Conservation (phyloP, 2,113 vertebrate genomes). For the Neoarius graeffei region DNA sequence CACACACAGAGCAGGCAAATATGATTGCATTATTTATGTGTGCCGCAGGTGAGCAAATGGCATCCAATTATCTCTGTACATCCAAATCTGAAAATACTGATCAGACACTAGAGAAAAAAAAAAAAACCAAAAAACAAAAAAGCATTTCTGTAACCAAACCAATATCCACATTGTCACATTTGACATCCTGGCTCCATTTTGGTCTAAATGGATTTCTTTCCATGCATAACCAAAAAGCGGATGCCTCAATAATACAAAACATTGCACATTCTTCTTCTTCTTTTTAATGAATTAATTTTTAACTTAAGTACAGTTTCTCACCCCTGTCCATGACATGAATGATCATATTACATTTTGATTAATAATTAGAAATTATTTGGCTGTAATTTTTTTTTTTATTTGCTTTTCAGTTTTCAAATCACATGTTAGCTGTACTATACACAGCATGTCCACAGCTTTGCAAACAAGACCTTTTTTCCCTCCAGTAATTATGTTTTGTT, state of each 20-base stretch:
- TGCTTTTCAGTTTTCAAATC: no score
- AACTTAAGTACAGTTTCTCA: background rate
- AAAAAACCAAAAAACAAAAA: background rate
- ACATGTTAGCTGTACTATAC: background rate
- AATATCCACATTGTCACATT: background rate
- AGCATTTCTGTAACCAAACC: background rate
- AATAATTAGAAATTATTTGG: no score
- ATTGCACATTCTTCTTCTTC: background rate
- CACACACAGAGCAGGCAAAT: background rate
- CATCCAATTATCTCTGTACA: constrained; percentile 9
- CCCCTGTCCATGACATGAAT: background rate
- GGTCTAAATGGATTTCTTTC: background rate
- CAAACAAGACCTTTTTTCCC: no score
- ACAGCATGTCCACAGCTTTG: background rate
- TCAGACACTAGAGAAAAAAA: background rate
- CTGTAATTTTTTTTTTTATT: no score
- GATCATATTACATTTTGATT: background rate
- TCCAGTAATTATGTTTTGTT: background rate
- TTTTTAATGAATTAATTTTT: background rate
- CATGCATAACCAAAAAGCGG: constrained; percentile 6
- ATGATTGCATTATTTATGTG: constrained; percentile 21
- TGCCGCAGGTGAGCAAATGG: constrained; percentile 10
- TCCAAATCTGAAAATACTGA: background rate
- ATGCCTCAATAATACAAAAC: background rate
- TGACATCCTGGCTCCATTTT: background rate